phyloP scores from a whole-genome alignment of 2,113 vertebrate species.

The Empidonax alnorum region DNA sequence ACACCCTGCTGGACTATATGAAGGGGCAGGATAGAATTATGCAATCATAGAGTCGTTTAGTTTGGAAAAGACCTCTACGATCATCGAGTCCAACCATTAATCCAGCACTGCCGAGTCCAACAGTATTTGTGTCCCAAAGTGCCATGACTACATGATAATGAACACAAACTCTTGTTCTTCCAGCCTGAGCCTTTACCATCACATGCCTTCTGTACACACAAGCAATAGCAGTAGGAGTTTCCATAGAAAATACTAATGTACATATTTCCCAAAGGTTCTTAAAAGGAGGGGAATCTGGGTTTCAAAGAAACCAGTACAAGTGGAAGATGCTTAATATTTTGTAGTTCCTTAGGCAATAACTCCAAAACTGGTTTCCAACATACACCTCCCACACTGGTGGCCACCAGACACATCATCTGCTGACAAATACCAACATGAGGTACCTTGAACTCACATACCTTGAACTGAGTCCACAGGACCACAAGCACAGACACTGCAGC shows the following conservation, averaged over 20 bases:
- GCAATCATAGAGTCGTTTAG: neutral
- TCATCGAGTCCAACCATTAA: neutral
- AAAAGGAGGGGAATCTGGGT: neutral
- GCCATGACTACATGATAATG: neutral
- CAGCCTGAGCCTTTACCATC: neutral
- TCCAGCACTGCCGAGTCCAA: neutral
- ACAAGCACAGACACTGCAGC: neutral
- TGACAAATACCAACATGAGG: neutral
- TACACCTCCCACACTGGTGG: neutral
- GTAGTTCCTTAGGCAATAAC: neutral
- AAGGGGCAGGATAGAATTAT: neutral
- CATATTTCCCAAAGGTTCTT: accelerated
- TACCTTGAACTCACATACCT: neutral
- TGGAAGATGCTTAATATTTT: neutral
- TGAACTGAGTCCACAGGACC: neutral
- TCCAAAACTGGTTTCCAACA: neutral
- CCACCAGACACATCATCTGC: neutral
- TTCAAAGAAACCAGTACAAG: neutral
- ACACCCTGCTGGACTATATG: neutral
- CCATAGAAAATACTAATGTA: neutral
- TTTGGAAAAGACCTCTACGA: neutral
- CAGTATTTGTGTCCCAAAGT: neutral
- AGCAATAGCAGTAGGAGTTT: neutral
- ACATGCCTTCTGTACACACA: neutral
- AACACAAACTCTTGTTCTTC: neutral